phyloP scores from a whole-genome alignment of 2,888 invertebrate species.

The Lacanobia wlatinum region DNA sequence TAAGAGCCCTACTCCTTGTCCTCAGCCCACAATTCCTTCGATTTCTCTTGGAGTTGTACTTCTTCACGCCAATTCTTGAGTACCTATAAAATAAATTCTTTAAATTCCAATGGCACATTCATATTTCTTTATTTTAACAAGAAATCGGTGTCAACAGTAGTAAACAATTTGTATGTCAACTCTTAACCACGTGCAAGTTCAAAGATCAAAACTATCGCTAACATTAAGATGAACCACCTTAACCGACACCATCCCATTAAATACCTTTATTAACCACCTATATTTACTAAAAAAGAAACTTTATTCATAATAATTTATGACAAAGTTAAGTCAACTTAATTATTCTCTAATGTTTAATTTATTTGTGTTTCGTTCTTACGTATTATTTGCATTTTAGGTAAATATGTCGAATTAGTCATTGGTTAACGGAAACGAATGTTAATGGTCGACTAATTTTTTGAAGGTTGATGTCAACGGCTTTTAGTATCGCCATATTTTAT shows the following conservation, averaged over 20 bases:
- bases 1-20: too few relatives aligned
- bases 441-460: slow-evolving; percentile 53
- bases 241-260: slow-evolving; percentile 29
- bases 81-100: not conserved
- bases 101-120: slow-evolving; percentile 6
- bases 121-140: slow-evolving; percentile 9
- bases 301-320: slow-evolving; percentile 59
- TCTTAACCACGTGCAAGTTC: slow-evolving; percentile 39
- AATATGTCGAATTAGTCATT: slow-evolving; percentile 65
- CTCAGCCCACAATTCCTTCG: too few relatives aligned
- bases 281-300: slow-evolving; percentile 52
- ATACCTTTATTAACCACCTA: slow-evolving; percentile 56
- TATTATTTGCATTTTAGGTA: slow-evolving; percentile 65
- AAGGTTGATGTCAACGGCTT: slow-evolving; percentile 57
- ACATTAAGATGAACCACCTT: slow-evolving; percentile 14
- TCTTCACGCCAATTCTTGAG: not conserved
- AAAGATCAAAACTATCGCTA: slow-evolving; percentile 48
- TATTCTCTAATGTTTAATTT: slow-evolving; percentile 64
- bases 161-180: slow-evolving; percentile 40
- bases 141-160: slow-evolving; percentile 22
- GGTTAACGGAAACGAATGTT: slow-evolving; percentile 60
- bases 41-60: not conserved
- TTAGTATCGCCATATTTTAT: slow-evolving; percentile 53
- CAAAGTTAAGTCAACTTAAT: slow-evolving; percentile 58
- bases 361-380: slow-evolving; percentile 58